Conservation (phyloP, 2,888 invertebrate species). For the Eremobia ochroleuca region DNA sequence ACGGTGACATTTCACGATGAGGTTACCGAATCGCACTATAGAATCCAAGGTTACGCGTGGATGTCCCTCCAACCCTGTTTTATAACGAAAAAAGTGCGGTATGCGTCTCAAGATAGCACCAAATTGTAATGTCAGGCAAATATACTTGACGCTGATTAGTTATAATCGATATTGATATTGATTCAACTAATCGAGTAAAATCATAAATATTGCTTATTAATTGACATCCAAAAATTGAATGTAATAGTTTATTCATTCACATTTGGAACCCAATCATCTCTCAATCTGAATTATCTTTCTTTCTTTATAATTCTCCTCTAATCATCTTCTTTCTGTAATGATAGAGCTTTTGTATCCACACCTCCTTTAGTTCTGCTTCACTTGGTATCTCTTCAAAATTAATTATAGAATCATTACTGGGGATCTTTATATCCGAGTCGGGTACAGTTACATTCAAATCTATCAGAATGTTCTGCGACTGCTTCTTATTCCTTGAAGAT, state of each 20-base stretch:
- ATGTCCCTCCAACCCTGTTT: no score
- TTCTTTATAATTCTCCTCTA: slow-evolving; percentile 82
- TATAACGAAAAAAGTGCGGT: no score
- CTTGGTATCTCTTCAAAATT: slow-evolving; percentile 93
- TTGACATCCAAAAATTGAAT: no score
- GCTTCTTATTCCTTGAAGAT: slow-evolving; percentile 91
- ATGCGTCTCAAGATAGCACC: no score
- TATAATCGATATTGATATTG: no score
- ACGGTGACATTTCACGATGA: no score
- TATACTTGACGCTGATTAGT: no score
- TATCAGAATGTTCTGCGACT: slow-evolving; percentile 93
- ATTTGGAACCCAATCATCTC: neutral
- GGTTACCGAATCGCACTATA: no score
- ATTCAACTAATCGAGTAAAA: no score
- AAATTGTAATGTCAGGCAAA: no score
- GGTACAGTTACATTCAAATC: slow-evolving; percentile 94
- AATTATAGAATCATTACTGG: slow-evolving; percentile 92
- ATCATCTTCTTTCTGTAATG: slow-evolving; percentile 92
- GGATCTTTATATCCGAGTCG: slow-evolving; percentile 86
- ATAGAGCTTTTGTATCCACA: slow-evolving; percentile 94
- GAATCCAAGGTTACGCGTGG: no score
- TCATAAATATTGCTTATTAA: no score
- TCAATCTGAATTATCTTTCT: neutral
- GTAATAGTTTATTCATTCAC: slow-evolving; percentile 37
- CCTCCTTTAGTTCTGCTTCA: slow-evolving; percentile 93